Evolutionary conservation across 2,113 vertebrate genomes (phyloP).

Genomic region (Lota lota): DNA sequence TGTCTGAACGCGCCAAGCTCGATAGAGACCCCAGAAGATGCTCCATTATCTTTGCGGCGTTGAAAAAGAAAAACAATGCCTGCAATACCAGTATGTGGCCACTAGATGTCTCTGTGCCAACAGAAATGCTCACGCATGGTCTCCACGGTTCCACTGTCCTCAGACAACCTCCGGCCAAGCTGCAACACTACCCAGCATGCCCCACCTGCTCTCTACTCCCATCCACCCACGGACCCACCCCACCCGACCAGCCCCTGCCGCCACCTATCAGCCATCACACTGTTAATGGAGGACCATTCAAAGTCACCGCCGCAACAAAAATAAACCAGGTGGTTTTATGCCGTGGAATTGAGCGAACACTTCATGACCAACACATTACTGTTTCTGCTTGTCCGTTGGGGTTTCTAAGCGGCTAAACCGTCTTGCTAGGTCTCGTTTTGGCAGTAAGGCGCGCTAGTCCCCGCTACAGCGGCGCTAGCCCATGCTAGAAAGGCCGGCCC

Average conservation of each 20-base stretch:
- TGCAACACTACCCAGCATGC: constrained; percentile 27
- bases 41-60: too few species aligned
- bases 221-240: neutral
- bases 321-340: too few species aligned
- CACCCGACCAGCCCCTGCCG: neutral
- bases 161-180: constrained; percentile 53
- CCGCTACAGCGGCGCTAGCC: too few species aligned
- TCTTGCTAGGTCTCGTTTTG: too few species aligned
- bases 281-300: constrained; percentile 3
- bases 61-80: neutral
- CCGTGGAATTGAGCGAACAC: too few species aligned
- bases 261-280: constrained; percentile 28
- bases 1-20: accelerated
- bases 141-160: constrained; percentile 51
- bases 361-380: too few species aligned
- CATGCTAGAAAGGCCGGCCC: neutral
- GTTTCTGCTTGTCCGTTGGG: too few species aligned
- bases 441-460: neutral
- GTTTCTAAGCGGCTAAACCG: too few species aligned
- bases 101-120: constrained; percentile 68
- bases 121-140: constrained; percentile 44
- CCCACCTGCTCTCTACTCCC: neutral
- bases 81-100: constrained; percentile 45
- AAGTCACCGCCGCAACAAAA: constrained; percentile 19
- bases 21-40: too few species aligned